Evolutionary conservation across 2,797 vertebrate genomes (phyloP), one percentile per base, ranked within the genome.

Genomic region (Otus scops): DNA sequence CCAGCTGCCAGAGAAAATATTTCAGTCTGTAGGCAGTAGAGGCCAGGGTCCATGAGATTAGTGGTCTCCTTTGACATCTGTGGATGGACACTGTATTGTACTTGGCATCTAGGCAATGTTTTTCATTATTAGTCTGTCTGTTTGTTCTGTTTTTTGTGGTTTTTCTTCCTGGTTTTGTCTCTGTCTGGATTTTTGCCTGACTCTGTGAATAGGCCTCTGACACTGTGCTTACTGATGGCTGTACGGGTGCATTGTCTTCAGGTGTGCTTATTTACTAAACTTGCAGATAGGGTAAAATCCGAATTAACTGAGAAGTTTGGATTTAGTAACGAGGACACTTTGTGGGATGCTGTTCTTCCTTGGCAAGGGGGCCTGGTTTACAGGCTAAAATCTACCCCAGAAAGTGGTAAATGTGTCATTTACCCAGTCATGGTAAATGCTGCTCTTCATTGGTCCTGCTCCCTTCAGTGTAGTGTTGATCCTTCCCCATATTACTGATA

Each of bases 291-390:
- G 6, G 56, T 59, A 47, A 61, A 51, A 56, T 30, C 48, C 7
- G 47, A 7, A 23, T 39, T 56, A 3, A 24, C 39, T 39, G 75
- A 28, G 57, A 38, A 43, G 9, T n/a, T 59, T 76, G 61, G 36
- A 24, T 39, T 34, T 50, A 21, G 32, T 4, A 3, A 6, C 0
- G 12, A 87, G 70, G 41, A 13, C 7, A 0, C 74, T 39, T 3
- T 10, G 26, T 26, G 56, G 67, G 69, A 27, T 60, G 54, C 47
- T 73, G 12, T 6, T 48, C 32, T 26, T 8, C 38, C 61, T 43
- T 57, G 50, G 13, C 39, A 4, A 20, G 41, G 19, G 32, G 18
- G 18, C 19, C 61, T 34, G 57, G 3, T 26, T 26, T 38, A 2
- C 23, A 22, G 65, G 48, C 56, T 47, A 1, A 48, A 34, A 26